Evolutionary conservation across 2,113 vertebrate species (phyloP).

Genomic region (Trogon surrucura): DNA sequence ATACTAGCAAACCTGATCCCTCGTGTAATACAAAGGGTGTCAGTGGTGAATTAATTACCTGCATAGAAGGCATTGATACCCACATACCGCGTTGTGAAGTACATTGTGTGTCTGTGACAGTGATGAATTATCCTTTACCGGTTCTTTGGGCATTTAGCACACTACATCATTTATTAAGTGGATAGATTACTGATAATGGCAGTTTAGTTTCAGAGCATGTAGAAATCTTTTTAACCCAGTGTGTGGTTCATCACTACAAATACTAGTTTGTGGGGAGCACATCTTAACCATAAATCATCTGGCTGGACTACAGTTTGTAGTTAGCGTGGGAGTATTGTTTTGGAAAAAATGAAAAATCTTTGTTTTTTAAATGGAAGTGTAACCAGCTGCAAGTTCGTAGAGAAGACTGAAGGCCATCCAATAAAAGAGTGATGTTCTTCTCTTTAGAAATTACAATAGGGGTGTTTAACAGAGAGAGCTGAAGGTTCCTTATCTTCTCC

Average conservation of each 20-base stretch:
- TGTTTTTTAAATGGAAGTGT: slow-evolving; percentile 32
- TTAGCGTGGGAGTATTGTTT: slow-evolving; percentile 36
- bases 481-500: background rate
- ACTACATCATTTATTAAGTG: slow-evolving; percentile 42
- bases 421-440: background rate
- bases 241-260: background rate
- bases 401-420: background rate
- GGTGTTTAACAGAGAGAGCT: background rate
- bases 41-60: slow-evolving; percentile 59
- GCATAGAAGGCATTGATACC: slow-evolving; percentile 31
- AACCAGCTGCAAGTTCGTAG: slow-evolving; percentile 29
- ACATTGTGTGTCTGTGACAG: slow-evolving; percentile 53
- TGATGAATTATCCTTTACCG: slow-evolving; percentile 44
- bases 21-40: background rate
- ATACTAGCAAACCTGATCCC: background rate
- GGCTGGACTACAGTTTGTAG: slow-evolving; percentile 11
- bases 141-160: background rate
- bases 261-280: background rate
- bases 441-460: background rate
- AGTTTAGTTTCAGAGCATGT: slow-evolving; percentile 29
- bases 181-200: slow-evolving; percentile 45
- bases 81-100: background rate
- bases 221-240: background rate
- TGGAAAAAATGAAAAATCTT: slow-evolving; percentile 44
- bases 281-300: slow-evolving; percentile 22